Conservation (phyloP, 2,888 invertebrate genomes). For the Drosophila eohydei region DNA sequence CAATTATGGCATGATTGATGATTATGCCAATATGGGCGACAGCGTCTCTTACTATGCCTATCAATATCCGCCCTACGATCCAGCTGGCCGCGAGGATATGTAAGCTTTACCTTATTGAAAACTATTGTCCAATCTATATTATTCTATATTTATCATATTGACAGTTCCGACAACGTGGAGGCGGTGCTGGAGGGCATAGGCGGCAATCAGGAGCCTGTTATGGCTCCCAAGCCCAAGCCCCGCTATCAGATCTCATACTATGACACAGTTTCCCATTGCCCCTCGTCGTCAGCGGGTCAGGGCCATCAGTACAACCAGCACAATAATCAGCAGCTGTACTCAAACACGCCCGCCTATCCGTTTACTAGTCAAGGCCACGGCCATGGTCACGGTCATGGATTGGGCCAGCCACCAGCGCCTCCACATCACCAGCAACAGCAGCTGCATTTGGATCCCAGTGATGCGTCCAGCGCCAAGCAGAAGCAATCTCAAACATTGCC, state of each 20-base stretch:
- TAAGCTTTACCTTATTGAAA: conserved; percentile 54
- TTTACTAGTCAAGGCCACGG: conserved; percentile 52
- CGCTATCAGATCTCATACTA: conserved; percentile 81
- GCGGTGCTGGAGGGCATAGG: conserved; percentile 84
- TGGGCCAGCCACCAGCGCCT: conserved; percentile 64
- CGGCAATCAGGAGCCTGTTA: conserved; percentile 58
- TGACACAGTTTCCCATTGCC: conserved; percentile 72
- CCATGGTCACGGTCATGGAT: conserved; percentile 54
- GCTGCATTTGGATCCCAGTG: conserved; percentile 74
- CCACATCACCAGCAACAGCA: conserved; percentile 74
- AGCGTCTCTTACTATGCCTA: conserved; percentile 88
- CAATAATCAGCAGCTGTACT: conserved; percentile 74
- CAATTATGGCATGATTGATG: conserved; percentile 85
- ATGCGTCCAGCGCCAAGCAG: conserved; percentile 67
- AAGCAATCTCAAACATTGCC: conserved; percentile 82
- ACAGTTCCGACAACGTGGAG: conserved; percentile 85
- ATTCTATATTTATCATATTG: neutral
- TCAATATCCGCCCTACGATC: conserved; percentile 87
- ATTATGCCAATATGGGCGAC: conserved; percentile 85
- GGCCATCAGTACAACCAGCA: conserved; percentile 48
- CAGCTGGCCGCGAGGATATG: conserved; percentile 86
- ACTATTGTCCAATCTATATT: neutral
- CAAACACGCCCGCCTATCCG: conserved; percentile 76
- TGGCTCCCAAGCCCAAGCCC: conserved; percentile 67
- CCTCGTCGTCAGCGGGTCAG: conserved; percentile 45